These are phyloP conservation scores for Dromiciops gliroides DNA, from an alignment of 2,113 vertebrate genomes.

Conservation along the genomic window DNA sequence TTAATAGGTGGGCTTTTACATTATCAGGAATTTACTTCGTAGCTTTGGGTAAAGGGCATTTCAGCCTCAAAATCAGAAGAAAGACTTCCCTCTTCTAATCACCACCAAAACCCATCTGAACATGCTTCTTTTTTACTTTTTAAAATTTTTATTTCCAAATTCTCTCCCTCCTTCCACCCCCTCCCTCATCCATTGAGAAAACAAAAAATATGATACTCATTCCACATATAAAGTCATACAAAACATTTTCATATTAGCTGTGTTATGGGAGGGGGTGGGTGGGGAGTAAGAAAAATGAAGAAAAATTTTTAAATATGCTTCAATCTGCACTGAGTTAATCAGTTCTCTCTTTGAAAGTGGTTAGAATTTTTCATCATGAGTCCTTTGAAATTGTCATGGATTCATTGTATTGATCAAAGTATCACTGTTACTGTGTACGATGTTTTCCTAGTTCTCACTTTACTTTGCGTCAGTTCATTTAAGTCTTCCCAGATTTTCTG, in stretches of 20 bases:
- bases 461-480: not conserved
- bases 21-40: too few species aligned
- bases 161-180: not conserved
- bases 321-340: not conserved
- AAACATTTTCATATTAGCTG: not conserved
- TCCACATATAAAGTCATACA: not conserved
- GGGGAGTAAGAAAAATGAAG: not conserved
- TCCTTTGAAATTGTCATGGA: not conserved
- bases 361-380: not conserved
- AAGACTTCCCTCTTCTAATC: not conserved
- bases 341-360: not conserved
- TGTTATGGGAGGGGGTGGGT: not conserved
- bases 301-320: not conserved
- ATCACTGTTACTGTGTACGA: not conserved
- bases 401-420: not conserved
- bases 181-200: not conserved
- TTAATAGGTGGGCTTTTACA: too few species aligned
- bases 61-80: not conserved
- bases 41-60: not conserved
- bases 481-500: not conserved
- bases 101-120: not conserved
- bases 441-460: not conserved
- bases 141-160: not conserved
- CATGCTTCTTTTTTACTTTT: not conserved
- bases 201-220: not conserved